Evolutionary conservation across 2,113 vertebrate species (phyloP), one percentile per base, ranked within the genome.

Genomic region (Bubalus kerabau): DNA sequence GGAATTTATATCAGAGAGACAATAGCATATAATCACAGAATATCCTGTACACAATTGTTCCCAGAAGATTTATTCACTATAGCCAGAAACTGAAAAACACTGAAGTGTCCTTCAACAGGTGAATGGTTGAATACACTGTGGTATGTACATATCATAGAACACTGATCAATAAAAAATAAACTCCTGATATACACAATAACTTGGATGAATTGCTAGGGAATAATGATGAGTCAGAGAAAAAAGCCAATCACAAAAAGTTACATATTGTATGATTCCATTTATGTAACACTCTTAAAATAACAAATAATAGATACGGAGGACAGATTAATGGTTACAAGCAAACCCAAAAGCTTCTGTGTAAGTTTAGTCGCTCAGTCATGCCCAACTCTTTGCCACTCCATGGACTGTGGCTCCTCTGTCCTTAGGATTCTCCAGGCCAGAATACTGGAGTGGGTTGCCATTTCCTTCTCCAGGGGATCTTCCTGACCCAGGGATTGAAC

Each of bases 121-220:
- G 14, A 91, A 71, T 23, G 17, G 10, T 14, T 57, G 76, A 83
- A 71, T 26, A 50, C 50, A 32, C 23, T 17, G 4, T 32, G 2
- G 6, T 43, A 19, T 3, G 87, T 32, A 3, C 43, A 14, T 4
- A 78, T 12, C 2, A 19, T 3, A 15, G 46, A 85, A 50, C 24
- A 57, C 28, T 59, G 59, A 54, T 88, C 78, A 62, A 17, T 67
- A 56, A 91, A 87, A 87, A 78, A n/a, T n/a, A 46, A 88, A 82
- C 8, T 86, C 59, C 7, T 87, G 32, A 82, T 43, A 78, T 0
- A 50, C 2, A 91, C 12, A 32, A 54, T 23, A 52, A 64, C 10
- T 30, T n/a, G 28, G 23, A 71, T 57, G 40, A 19, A 32, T 48
- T 11, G 8, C 32, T 36, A 91, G n/a, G 14, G 13, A 91, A 26